These are phyloP conservation scores for Agrotis ipsilon DNA, from an alignment of 2,888 invertebrate genomes.

Conservation along the genomic window DNA sequence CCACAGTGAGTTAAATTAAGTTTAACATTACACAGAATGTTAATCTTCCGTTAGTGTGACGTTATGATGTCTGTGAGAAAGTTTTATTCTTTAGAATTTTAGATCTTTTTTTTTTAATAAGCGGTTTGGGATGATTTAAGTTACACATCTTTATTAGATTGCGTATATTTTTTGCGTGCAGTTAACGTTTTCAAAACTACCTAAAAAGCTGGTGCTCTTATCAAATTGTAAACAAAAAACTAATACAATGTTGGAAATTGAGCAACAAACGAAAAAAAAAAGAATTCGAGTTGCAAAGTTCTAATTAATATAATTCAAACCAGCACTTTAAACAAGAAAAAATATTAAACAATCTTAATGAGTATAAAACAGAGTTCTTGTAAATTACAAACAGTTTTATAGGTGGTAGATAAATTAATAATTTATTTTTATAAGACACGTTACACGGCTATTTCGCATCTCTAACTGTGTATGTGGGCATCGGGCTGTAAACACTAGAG, in stretches of 20 bases:
- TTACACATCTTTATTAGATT: too few species aligned
- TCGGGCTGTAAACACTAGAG: slow-evolving; percentile 82
- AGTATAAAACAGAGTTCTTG: slow-evolving; percentile 61
- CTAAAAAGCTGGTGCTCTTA: too few species aligned
- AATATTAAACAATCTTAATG: slow-evolving; percentile 54
- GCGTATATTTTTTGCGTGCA: too few species aligned
- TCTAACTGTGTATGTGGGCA: slow-evolving; percentile 78
- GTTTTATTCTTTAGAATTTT: too few species aligned
- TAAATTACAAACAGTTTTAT: slow-evolving; percentile 70
- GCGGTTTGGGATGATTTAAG: too few species aligned
- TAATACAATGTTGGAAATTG: background rate
- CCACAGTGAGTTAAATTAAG: slow-evolving; percentile 54
- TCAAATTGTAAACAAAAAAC: background rate
- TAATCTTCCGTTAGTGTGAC: background rate
- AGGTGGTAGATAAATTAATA: slow-evolving; percentile 71
- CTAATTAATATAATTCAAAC: slow-evolving; percentile 35
- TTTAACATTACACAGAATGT: slow-evolving; percentile 32
- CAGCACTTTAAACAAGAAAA: slow-evolving; percentile 17
- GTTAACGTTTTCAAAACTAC: too few species aligned
- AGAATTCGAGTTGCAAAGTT: slow-evolving; percentile 13
- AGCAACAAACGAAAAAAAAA: background rate
- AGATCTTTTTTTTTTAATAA: too few species aligned
- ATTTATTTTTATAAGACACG: slow-evolving; percentile 75
- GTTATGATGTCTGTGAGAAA: background rate
- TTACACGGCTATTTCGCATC: slow-evolving; percentile 77